A percentile compares a stretch with the other conserved stretches of the same genome.
phyloP scores from a whole-genome alignment of 2,113 vertebrate genomes.

The Thamnaconus septentrionalis region DNA sequence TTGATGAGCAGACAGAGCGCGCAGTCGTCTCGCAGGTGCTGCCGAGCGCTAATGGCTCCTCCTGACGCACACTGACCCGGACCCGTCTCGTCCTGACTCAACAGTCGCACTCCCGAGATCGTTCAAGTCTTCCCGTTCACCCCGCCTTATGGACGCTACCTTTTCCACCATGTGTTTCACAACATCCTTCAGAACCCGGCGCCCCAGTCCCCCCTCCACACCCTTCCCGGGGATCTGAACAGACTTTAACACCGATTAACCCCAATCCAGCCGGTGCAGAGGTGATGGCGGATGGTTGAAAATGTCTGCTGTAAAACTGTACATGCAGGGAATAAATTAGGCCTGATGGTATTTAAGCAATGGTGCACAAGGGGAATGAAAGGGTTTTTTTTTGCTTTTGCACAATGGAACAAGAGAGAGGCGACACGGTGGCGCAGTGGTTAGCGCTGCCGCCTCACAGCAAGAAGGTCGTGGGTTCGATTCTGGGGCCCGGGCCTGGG shows the following conservation, averaged over 20 bases:
- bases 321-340: constrained; percentile 9
- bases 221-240: constrained; percentile 25
- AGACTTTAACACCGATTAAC: constrained; percentile 52
- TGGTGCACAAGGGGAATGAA: too few relatives aligned
- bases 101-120: constrained; percentile 16
- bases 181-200: constrained; percentile 34
- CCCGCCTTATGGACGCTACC: not conserved
- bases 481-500: too few relatives aligned
- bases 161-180: constrained; percentile 25
- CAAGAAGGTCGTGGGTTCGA: too few relatives aligned
- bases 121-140: constrained; percentile 7
- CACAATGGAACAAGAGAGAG: too few relatives aligned
- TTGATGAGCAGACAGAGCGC: constrained; percentile 47
- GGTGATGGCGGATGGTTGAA: constrained; percentile 9
- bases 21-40: constrained; percentile 31
- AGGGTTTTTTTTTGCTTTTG: not conserved
- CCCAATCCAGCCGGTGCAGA: constrained; percentile 21
- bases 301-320: constrained; percentile 6
- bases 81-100: constrained; percentile 22
- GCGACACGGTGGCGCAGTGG: too few relatives aligned
- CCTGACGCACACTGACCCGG: constrained; percentile 19
- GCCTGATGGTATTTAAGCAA: too few relatives aligned
- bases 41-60: constrained; percentile 47
- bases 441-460: too few relatives aligned
- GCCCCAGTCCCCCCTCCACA: constrained; percentile 9